phyloP scores from a whole-genome alignment of 2,113 vertebrate genomes.

The Anarhynchus alexandrinus region DNA sequence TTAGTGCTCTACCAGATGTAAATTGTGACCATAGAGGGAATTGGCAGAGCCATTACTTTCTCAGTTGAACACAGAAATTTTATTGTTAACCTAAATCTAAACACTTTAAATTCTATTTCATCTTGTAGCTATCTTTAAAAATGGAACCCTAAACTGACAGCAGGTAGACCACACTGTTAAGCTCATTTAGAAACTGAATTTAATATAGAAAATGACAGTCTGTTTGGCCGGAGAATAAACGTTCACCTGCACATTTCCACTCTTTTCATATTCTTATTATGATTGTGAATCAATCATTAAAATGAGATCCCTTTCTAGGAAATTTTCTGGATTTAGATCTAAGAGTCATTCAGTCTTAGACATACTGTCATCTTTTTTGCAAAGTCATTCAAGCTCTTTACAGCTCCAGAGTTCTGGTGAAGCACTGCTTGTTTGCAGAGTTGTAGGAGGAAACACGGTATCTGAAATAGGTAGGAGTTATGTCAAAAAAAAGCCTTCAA shows the following conservation, averaged over 20 bases:
- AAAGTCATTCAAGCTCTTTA: not conserved
- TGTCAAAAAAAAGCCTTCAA: not conserved
- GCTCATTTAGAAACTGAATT: not conserved
- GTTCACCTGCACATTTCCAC: not conserved
- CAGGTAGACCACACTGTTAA: not conserved
- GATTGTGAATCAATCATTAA: not conserved
- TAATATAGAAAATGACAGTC: not conserved
- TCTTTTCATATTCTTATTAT: not conserved
- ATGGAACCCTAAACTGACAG: not conserved
- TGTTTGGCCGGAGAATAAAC: not conserved
- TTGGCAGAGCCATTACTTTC: not conserved
- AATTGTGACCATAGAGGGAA: not conserved
- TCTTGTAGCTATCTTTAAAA: not conserved
- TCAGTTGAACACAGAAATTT: not conserved
- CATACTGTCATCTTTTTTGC: not conserved
- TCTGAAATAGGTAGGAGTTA: not conserved
- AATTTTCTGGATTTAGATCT: not conserved
- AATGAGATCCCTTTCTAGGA: not conserved
- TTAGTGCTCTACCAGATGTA: not conserved
- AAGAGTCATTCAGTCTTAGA: not conserved
- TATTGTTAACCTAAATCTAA: not conserved
- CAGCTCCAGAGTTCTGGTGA: not conserved
- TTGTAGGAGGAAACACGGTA: not conserved
- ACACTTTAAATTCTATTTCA: not conserved
- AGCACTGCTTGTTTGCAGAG: not conserved